These are phyloP conservation scores for Limenitis camilla DNA, from an alignment of 2,888 invertebrate genomes.

Conservation along the genomic window DNA sequence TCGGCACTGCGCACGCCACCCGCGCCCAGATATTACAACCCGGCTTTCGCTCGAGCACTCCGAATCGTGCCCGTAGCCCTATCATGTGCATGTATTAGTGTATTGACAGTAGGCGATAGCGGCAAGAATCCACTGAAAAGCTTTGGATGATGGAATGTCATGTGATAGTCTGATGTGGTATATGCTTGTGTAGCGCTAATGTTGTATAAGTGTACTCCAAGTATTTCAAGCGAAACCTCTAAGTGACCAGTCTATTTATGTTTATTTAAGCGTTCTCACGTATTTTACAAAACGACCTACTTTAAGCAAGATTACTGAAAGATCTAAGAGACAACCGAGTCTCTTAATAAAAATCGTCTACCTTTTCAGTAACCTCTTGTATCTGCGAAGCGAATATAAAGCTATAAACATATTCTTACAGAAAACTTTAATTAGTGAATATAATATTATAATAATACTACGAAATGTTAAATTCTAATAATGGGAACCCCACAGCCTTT, in stretches of 20 bases:
- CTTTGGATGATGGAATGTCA: conserved; percentile 36
- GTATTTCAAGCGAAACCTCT: conserved; percentile 26
- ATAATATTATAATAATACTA: conserved; percentile 4
- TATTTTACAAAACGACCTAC: conserved; percentile 36
- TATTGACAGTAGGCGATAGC: conserved; percentile 15
- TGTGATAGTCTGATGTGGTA: conserved; percentile 34
- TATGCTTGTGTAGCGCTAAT: conserved; percentile 26
- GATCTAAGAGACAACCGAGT: conserved; percentile 1
- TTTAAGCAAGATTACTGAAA: conserved; percentile 32
- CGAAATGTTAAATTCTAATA: conserved; percentile 11
- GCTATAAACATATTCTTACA: conserved; percentile 26
- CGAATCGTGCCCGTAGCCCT: conserved; percentile 68
- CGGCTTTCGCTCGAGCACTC: conserved; percentile 66
- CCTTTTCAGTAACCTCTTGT: conserved; percentile 31
- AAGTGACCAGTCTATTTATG: conserved; percentile 27
- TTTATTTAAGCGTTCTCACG: conserved; percentile 26
- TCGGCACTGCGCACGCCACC: conserved; percentile 70
- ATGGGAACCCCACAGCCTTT: conserved; percentile 49
- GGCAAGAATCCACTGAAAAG: conserved; percentile 31
- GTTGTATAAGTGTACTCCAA: conserved; percentile 21
- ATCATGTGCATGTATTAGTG: conserved; percentile 47
- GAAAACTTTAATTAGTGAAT: conserved; percentile 17
- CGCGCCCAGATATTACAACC: conserved; percentile 64
- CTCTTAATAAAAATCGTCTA: conserved; percentile 1
- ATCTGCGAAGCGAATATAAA: conserved; percentile 35